Evolutionary conservation across 2,888 invertebrate species (phyloP), one percentile per base, ranked within the genome.

Genomic region (Ferrisia virgata): DNA sequence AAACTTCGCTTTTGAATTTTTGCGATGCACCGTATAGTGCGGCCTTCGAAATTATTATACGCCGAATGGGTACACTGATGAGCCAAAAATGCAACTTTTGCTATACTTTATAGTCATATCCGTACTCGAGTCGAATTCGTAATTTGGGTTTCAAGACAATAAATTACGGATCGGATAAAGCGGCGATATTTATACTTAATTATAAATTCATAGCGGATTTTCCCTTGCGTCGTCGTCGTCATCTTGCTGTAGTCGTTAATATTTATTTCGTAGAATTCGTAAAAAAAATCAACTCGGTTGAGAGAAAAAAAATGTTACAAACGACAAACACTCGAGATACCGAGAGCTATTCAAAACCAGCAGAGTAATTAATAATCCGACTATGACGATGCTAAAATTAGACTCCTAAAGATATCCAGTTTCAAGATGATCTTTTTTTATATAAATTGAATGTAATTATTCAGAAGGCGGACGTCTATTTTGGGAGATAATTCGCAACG

Each of bases 361-460:
- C 28, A 64, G 28, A 64, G 4, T 15, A 28, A 64, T 64, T 64
- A 64, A 64, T 64, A 64, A 64, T 64, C 13, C 31, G 31, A 28
- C 64, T 64, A 64, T 64, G 64, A 64, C 64, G 64, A 64, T 64
- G 64, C 64, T 64, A 64, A 64, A 64, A 64, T 28, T 64, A 64
- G 64, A 64, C 64, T 64, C 25, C 64, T 25, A 64, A 28, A 64
- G 0, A 64, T 64, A 64, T 64, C 64, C 64, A 64, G 64, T 64
- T 64, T 64, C 64, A 64, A 64, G 28, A 28, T 64, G 25, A 31
- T 64, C 64, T 64, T 64, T 64, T 64, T n/a, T n/a, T n/a, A n/a
- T 64, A 64, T 64, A 64, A 64, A 64, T 64, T 64, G 28, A 28
- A 28, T 28, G 64, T 64, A 64, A 64, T 64, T 64, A 64, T 64